These are phyloP conservation scores for Sterna hirundo DNA, from an alignment of 2,113 vertebrate species.

Conservation along the genomic window DNA sequence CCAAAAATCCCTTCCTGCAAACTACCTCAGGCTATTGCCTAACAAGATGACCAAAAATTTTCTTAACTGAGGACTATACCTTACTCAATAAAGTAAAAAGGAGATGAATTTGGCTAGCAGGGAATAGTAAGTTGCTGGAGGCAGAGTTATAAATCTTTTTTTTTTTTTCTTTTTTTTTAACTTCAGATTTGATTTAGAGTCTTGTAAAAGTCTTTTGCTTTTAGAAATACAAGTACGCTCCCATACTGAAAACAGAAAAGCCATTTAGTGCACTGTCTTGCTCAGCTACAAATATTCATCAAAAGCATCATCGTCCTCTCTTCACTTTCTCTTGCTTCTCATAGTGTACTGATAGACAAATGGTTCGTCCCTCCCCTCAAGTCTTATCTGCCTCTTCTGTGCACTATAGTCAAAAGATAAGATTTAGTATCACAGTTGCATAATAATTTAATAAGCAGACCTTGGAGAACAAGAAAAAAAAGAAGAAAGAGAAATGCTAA, in stretches of 20 bases:
- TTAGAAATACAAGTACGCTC: slow-evolving; percentile 26
- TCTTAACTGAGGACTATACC: not conserved
- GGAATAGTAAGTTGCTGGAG: slow-evolving; percentile 39
- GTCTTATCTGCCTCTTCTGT: slow-evolving; percentile 6
- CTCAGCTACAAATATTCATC: slow-evolving; percentile 46
- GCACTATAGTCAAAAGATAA: slow-evolving; percentile 37
- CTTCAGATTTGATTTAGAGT: slow-evolving; percentile 54
- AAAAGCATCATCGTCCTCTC: not conserved
- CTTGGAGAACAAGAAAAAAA: slow-evolving; percentile 27
- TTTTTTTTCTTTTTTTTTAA: not conserved
- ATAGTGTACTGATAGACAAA: slow-evolving; percentile 44
- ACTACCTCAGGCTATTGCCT: not conserved
- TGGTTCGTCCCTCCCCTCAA: not conserved
- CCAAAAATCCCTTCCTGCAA: not conserved
- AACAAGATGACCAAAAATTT: slow-evolving; percentile 17
- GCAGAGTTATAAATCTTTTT: slow-evolving; percentile 42
- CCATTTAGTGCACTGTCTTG: slow-evolving; percentile 7
- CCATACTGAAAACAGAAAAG: slow-evolving; percentile 19
- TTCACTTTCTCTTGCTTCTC: slow-evolving; percentile 16
- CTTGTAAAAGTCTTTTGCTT: slow-evolving; percentile 11
- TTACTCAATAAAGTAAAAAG: slow-evolving; percentile 46
- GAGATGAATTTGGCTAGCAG: slow-evolving; percentile 29
- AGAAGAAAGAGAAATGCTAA: slow-evolving; percentile 32
- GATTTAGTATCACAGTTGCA: slow-evolving; percentile 44
- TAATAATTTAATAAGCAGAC: slow-evolving; percentile 60